These are phyloP conservation scores for Rhizoglyphus robini DNA, from an alignment of 1,140 invertebrate species.

Conservation along the genomic window DNA sequence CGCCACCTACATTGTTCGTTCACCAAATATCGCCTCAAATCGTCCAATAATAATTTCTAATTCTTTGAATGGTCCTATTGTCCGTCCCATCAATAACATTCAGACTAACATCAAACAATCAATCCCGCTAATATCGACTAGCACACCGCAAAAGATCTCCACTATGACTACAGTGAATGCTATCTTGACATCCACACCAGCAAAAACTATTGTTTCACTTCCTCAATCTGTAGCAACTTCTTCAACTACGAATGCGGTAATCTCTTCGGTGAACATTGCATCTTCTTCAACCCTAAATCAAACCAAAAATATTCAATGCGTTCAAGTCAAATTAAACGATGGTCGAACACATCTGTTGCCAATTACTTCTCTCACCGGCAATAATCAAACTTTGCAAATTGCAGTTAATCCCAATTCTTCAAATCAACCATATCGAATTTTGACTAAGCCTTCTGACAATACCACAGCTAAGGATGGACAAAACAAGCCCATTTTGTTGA, in stretches of 20 bases:
- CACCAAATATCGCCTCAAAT: not conserved
- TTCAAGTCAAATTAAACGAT: constrained; percentile 2
- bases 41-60: constrained; percentile 2
- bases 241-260: not conserved
- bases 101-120: constrained; percentile 7
- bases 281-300: not conserved
- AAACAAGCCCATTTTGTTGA: not conserved
- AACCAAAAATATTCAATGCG: not conserved
- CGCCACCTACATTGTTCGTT: not conserved
- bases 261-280: constrained; percentile 3
- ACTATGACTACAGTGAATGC: constrained; percentile 13
- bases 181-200: constrained; percentile 6
- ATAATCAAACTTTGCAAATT: not conserved
- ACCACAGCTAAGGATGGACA: not conserved
- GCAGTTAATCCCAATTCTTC: not conserved
- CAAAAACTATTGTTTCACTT: not conserved
- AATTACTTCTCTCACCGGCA: not conserved
- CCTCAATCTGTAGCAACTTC: not conserved
- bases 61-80: not conserved
- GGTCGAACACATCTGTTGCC: not conserved
- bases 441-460: not conserved
- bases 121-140: not conserved
- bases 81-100: constrained; percentile 3
- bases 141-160: constrained; percentile 22
- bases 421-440: not conserved